A percentile compares a stretch with the other conserved stretches of the same genome.
phyloP scores from a whole-genome alignment of 2,797 vertebrate genomes.

The Huso huso region DNA sequence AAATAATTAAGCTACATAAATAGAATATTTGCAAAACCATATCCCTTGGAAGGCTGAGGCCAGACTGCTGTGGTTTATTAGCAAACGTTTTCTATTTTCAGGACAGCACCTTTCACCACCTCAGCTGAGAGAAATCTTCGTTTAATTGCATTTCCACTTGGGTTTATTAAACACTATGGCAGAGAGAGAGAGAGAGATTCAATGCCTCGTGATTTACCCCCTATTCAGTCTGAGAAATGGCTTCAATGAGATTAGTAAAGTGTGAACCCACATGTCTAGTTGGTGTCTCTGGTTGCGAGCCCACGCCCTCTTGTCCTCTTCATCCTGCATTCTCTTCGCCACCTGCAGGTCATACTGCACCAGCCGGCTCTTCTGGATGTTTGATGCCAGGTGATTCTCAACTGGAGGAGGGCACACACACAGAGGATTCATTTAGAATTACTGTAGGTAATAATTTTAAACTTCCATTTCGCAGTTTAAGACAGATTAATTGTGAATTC shows the following conservation, averaged over 20 bases:
- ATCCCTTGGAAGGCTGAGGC: not conserved
- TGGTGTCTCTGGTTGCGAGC: slow-evolving; percentile 65
- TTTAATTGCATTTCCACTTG: too few species aligned
- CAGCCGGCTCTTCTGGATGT: slow-evolving; percentile 85
- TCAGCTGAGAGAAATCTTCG: too few species aligned
- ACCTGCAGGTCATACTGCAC: slow-evolving; percentile 87
- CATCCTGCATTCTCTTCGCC: slow-evolving; percentile 88
- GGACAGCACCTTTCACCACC: too few species aligned
- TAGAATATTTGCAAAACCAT: not conserved
- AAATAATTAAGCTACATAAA: not conserved
- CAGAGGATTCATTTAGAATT: too few species aligned
- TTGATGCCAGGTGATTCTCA: slow-evolving; percentile 93
- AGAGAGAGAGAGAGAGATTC: too few species aligned
- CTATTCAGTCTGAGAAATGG: too few species aligned
- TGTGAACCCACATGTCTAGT: slow-evolving; percentile 68
- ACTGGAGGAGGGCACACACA: slow-evolving; percentile 52
- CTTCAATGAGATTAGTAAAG: too few species aligned
- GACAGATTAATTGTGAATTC: not conserved
- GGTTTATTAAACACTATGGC: too few species aligned
- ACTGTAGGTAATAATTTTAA: too few species aligned
- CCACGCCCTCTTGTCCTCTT: slow-evolving; percentile 82
- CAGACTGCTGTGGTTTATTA: too few species aligned
- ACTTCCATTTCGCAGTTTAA: not conserved
- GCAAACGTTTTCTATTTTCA: too few species aligned
- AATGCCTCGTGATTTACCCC: too few species aligned